Evolutionary conservation across 2,113 vertebrate genomes (phyloP).

Genomic region (Emydura subglobosa): DNA sequence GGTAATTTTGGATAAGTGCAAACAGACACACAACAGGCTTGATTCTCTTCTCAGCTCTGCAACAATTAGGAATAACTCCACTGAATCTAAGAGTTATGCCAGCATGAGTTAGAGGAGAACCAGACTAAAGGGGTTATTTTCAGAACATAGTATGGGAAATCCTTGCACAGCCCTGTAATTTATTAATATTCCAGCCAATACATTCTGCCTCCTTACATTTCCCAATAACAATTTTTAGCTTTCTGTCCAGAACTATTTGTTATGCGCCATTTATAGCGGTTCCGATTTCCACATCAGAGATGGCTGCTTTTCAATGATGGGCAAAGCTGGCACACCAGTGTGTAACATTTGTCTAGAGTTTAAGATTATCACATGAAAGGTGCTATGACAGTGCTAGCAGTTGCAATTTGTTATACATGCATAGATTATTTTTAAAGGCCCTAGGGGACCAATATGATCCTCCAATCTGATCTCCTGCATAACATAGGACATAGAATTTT

Average conservation of each 20-base stretch:
- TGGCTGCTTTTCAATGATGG: not conserved
- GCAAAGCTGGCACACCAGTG: not conserved
- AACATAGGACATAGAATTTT: not conserved
- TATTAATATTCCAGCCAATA: not conserved
- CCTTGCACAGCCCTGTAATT: not conserved
- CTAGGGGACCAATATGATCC: not conserved
- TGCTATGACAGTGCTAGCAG: not conserved
- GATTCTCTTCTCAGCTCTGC: not conserved
- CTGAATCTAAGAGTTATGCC: not conserved
- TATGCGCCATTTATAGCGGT: not conserved
- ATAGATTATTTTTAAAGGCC: not conserved
- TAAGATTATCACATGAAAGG: not conserved
- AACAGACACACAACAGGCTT: not conserved
- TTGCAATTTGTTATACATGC: not conserved
- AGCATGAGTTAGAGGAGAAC: not conserved
- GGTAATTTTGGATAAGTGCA: not conserved
- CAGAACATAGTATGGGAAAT: not conserved
- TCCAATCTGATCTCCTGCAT: not conserved
- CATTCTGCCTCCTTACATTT: not conserved
- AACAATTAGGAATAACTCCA: not conserved
- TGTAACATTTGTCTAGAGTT: not conserved
- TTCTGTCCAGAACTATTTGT: not conserved
- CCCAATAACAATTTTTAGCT: not conserved
- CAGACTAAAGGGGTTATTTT: not conserved
- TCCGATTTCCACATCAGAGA: not conserved